Evolutionary conservation across 1,140 invertebrate genomes (phyloP), one percentile per base, ranked within the genome.

Genomic region (Anastatus disparis): DNA sequence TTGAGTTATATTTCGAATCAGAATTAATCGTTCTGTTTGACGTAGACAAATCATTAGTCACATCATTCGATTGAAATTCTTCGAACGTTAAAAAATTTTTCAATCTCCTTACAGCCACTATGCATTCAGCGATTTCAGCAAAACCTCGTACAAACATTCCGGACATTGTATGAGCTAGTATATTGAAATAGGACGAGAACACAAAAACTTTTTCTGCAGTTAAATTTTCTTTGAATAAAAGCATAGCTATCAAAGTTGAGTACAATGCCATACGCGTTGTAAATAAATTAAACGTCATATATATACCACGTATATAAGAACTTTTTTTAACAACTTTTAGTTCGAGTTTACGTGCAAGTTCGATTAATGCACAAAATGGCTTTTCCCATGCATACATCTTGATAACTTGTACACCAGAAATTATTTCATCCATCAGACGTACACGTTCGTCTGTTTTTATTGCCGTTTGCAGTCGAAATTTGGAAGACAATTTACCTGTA

Each of bases 341-440:
- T 82, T 93, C 91, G 24, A 87, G 79, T 74, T 87, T 89, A 65
- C 92, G 82, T 0, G 90, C 89, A 0, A 85, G 59, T n/a, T 87
- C 82, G 1, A 93, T 85, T 2, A 92, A 74, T 17, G 87, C 86
- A 24, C 88, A 88, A 74, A 93, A 93, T 0, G 91, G 89, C 75
- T 89, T 90, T 76, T 93, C 92, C 92, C 92, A 93, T 0, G 91
- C 89, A 76, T 93, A 93, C 92, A 94, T 93, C 82, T 95, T 95
- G 65, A 95, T 93, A 1, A 96, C 91, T 75, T 90, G 89, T 0
- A 90, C 86, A 0, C 89, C 90, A 0, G 86, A 88, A 22, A 95
- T 89, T 20, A 95, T 91, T 84, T 95, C 93, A 75, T 92, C 92
- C 91, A 94, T 94, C 15, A 94, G 77, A 8, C 91, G 84, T 2